These are phyloP conservation scores for Tragulus kanchil DNA, from an alignment of 2,113 vertebrate species.

Conservation along the genomic window DNA sequence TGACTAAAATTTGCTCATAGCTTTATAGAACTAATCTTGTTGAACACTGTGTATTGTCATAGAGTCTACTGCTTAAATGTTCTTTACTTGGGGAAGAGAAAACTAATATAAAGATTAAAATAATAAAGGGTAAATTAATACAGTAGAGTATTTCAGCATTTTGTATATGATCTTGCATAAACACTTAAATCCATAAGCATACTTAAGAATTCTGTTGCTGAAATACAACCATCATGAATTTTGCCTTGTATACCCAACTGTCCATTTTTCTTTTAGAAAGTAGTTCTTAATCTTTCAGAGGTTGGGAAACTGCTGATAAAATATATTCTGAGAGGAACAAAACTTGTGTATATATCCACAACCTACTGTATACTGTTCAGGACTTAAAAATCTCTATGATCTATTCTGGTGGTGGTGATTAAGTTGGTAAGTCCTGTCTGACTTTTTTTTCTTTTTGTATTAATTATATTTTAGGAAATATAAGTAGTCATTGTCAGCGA, in stretches of 20 bases:
- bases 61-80: not conserved
- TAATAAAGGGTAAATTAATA: not conserved
- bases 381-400: not conserved
- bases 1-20: conserved; percentile 30
- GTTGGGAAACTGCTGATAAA: not conserved
- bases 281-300: not conserved
- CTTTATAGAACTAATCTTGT: conserved; percentile 42
- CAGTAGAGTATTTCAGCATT: not conserved
- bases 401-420: not conserved
- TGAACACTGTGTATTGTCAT: not conserved
- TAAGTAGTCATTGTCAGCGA: too few species aligned
- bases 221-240: not conserved
- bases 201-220: not conserved
- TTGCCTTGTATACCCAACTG: not conserved
- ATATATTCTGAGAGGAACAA: not conserved
- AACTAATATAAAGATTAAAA: not conserved
- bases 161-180: not conserved
- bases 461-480: too few species aligned
- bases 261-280: not conserved
- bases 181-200: not conserved
- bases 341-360: not conserved
- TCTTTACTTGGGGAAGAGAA: not conserved
- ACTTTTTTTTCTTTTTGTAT: not conserved
- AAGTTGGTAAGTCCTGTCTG: not conserved
- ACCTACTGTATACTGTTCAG: not conserved